Evolutionary conservation across 2,113 vertebrate species (phyloP).

Genomic region (Corythoichthys intestinalis): DNA sequence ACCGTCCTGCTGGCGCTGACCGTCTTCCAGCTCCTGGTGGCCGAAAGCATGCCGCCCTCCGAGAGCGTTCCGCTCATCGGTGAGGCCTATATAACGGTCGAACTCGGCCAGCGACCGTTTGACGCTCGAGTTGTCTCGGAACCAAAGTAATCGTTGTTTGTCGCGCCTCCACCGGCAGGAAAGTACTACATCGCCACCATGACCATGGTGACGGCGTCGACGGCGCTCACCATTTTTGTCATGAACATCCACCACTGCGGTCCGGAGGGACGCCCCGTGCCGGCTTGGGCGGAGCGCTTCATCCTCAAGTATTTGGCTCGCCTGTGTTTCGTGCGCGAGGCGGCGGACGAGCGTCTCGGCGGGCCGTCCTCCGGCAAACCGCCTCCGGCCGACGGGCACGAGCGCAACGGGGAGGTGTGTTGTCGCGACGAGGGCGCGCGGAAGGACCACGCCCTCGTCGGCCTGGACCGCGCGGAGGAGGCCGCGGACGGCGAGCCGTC

Average conservation of each 20-base stretch:
- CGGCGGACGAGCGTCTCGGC: constrained; percentile 70
- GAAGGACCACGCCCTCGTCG: constrained; percentile 49
- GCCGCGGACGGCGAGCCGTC: not conserved
- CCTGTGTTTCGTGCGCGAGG: constrained; percentile 78
- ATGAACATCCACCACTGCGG: constrained; percentile 93
- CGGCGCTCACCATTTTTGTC: constrained; percentile 87
- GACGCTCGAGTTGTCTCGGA: not conserved
- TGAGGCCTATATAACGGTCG: constrained; percentile 15
- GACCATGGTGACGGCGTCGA: constrained; percentile 89
- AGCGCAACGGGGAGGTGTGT: constrained; percentile 38
- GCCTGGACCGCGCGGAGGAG: constrained; percentile 43
- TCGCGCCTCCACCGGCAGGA: constrained; percentile 58
- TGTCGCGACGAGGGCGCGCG: constrained; percentile 6
- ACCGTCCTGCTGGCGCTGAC: constrained; percentile 94
- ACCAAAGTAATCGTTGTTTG: no score
- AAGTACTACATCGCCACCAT: constrained; percentile 94
- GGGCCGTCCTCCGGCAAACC: constrained; percentile 15
- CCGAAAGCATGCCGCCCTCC: constrained; percentile 97
- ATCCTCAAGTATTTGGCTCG: constrained; percentile 79
- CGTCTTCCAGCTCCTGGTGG: constrained; percentile 95
- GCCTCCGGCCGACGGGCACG: constrained; percentile 23
- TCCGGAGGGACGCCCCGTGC: constrained; percentile 77
- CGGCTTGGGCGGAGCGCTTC: constrained; percentile 76
- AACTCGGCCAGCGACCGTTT: not conserved
- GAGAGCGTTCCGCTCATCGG: constrained; percentile 95